Base-by-base conservation (phyloP, 2,113 vertebrate genomes). In the Mugil cephalus region DNA sequence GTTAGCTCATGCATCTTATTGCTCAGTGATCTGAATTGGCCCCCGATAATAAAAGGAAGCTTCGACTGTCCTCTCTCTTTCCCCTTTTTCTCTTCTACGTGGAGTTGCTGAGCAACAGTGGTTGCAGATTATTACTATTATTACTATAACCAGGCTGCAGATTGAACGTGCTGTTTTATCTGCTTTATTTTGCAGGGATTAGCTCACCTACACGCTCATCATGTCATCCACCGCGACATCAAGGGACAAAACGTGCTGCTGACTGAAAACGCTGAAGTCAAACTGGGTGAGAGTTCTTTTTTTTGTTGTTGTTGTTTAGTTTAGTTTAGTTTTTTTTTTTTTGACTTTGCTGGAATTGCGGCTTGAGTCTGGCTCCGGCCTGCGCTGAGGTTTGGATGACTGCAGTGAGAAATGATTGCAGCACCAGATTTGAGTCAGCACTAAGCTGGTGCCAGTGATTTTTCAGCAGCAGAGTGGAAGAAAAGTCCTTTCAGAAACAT, bases 251-350 rank as follows among this genome's bases (percentile, higher is more conserved):
- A 99, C 2, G 98, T 99, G 43, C 84, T 99, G 89, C 94, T 99
- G 91, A 99, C 98, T 0, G 98, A 99, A 89, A 99, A 99, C 0
- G 98, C 98, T 17, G 98, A 99, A 88, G 98, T 99, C 90, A 99
- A 99, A 78, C 94, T 99, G 0, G 98, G 98, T 99, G 93, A 10
- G 96, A 64, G 15, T 17, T 14, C 30, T 1, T 17, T 69, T 50
- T 8, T 30, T 30, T 30, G 24, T 30, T 30, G 2, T 30, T 30
- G 24, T 30, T n/a, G n/a, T n/a, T n/a, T n/a, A n/a, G n/a, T n/a
- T n/a, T n/a, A n/a, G n/a, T n/a, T n/a, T n/a, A n/a, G n/a, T n/a
- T 30, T 30, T 1, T 6, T 30, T 15, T 15, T 11, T 14, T 39
- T 53, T 3, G 14, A 39, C 24, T 30, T 30, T 30, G 24, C 24